Evolutionary conservation across 2,797 vertebrate genomes (phyloP).

Genomic region (Manis javanica): DNA sequence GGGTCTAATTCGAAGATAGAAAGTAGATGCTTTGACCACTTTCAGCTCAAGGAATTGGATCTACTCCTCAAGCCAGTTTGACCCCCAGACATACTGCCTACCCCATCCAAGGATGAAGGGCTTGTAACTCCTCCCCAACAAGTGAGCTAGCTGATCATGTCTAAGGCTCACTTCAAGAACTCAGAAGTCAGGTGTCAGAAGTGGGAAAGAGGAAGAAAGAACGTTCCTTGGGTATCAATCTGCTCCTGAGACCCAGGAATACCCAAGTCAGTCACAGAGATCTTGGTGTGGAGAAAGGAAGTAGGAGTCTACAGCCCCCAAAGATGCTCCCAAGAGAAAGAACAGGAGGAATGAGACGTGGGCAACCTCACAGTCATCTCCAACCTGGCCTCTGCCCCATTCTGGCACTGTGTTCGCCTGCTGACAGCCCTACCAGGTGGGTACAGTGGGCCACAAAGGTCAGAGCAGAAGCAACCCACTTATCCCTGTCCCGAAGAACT

Average conservation of each 20-base stretch:
- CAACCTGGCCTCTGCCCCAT: background rate
- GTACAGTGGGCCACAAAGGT: background rate
- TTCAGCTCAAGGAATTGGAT: background rate
- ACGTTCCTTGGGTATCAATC: background rate
- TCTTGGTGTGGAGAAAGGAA: background rate
- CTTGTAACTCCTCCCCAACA: background rate
- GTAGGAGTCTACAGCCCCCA: background rate
- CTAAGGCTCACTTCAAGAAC: slow-evolving; percentile 11
- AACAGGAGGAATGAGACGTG: background rate
- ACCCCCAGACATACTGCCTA: background rate
- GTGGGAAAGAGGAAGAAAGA: background rate
- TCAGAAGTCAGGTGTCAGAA: background rate
- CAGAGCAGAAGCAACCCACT: background rate
- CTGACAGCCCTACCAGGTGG: background rate
- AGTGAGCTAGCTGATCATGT: background rate
- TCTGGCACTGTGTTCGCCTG: background rate
- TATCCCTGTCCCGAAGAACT: background rate
- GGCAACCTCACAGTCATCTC: background rate
- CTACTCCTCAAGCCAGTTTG: background rate
- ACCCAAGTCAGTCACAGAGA: background rate
- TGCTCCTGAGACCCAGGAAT: background rate
- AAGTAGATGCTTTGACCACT: background rate
- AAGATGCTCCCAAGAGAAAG: background rate
- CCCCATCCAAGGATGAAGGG: background rate
- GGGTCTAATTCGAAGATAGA: background rate